Base-by-base conservation (phyloP, 2,888 invertebrate genomes). In the Pachymerium ferrugineum region DNA sequence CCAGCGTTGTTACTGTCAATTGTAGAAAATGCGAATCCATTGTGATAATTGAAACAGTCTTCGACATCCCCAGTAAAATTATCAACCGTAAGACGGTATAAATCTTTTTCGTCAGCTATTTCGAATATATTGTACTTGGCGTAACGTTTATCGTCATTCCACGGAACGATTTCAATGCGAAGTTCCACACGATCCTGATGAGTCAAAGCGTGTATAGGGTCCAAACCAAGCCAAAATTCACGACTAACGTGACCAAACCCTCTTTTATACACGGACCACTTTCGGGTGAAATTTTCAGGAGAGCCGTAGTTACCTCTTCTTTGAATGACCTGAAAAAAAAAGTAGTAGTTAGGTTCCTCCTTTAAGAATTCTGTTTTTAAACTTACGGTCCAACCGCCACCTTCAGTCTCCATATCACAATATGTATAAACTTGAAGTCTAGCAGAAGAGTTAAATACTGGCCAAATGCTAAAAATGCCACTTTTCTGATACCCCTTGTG, bases 101-200 rank as follows among this genome's bases (percentile, higher is more conserved):
- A n/a, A 19, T 73, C 73, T 16, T 29, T 38, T 12, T 67, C 62
- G 31, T 42, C 35, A 19, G 67, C 68, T 30, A 73, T 67, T 67
- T 67, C 77, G 77, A 82, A 82, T 70, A 76, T 77, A 3, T 80
- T 78, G 78, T 87, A 88, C 79, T 87, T 85, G 1, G 86, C 85
- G 85, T 85, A 86, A 6, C 80, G 84, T 10, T 77, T 78, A 8
- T 80, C 79, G 6, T 82, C 84, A 0, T 85, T 83, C 76, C 85
- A 86, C 79, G 85, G 85, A 78, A 84, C 83, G 6, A 87, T 77
- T 76, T 86, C 86, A 14, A 87, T 82, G 38, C 86, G 81, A 73
- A 87, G 78, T 22, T 80, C 80, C 73, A 85, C 80, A 76, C 83
- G 81, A 33, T 83, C 81, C 10, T 82, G 81, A 67, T 77, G 77